A percentile compares a stretch with the other conserved stretches of the same genome.
Evolutionary conservation across 2,113 vertebrate species (phyloP).

Genomic region (Vanacampus margaritifer): DNA sequence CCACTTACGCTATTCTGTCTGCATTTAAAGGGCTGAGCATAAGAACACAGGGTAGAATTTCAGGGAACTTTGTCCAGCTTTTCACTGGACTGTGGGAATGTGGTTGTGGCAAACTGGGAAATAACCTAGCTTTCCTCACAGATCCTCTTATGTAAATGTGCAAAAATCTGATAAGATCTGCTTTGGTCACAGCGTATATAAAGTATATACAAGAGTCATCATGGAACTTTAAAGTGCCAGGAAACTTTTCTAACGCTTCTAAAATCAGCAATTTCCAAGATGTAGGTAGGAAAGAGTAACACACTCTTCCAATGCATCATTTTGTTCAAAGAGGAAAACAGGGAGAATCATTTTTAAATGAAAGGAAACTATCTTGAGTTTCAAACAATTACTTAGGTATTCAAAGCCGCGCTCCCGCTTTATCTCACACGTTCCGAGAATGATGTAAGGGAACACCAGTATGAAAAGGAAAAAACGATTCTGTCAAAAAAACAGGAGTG

Average conservation of each 20-base stretch:
- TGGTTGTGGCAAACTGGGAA: constrained; percentile 36
- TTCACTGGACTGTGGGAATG: constrained; percentile 45
- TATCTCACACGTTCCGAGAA: constrained; percentile 12
- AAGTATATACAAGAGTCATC: constrained; percentile 48
- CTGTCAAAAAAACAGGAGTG: constrained; percentile 21
- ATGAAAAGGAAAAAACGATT: constrained; percentile 16
- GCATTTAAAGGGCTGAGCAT: constrained; percentile 29
- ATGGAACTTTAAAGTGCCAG: constrained; percentile 56
- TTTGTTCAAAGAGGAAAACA: constrained; percentile 36
- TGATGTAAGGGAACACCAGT: neutral
- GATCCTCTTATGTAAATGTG: constrained; percentile 53
- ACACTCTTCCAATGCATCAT: constrained; percentile 38
- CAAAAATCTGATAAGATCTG: constrained; percentile 52
- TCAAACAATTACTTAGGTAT: constrained; percentile 13
- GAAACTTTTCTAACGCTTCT: constrained; percentile 55
- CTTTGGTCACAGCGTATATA: constrained; percentile 33
- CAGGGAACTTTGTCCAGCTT: constrained; percentile 31
- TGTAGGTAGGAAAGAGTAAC: constrained; percentile 41
- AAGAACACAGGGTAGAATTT: constrained; percentile 37
- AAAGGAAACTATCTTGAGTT: constrained; percentile 12
- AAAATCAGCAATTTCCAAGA: constrained; percentile 50
- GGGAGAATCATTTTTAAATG: constrained; percentile 21
- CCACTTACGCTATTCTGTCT: constrained; percentile 35
- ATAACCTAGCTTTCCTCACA: constrained; percentile 22
- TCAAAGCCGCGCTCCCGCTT: constrained; percentile 31